A percentile compares a stretch with the other conserved stretches of the same genome.
Conservation (phyloP, 2,113 vertebrate species). For the Arvicanthis niloticus region DNA sequence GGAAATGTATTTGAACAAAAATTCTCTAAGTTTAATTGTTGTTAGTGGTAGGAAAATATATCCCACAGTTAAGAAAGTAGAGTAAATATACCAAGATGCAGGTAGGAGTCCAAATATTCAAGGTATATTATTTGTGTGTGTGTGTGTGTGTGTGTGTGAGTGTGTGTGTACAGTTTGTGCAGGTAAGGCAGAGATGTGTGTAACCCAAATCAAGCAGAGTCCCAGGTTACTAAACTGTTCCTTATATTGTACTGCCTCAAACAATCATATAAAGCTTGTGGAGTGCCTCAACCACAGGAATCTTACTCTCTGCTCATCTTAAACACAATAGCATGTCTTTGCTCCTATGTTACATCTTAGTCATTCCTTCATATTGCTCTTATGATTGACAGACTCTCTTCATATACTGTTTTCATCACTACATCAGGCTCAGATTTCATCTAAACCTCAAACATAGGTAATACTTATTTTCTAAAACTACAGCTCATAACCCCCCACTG, state of each 20-base stretch:
- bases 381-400: neutral
- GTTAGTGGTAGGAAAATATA: neutral
- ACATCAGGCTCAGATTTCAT: neutral
- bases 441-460: neutral
- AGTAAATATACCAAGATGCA: neutral
- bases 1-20: neutral
- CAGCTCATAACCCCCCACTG: neutral
- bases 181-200: neutral
- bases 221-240: neutral
- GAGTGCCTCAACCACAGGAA: neutral
- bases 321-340: neutral
- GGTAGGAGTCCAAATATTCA: too few species aligned
- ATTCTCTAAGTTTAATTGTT: neutral
- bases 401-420: neutral
- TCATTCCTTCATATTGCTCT: neutral
- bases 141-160: neutral
- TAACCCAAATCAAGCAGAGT: neutral
- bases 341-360: neutral
- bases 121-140: neutral
- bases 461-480: neutral
- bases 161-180: neutral
- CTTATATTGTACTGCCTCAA: neutral
- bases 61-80: neutral
- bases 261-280: neutral
- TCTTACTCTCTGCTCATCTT: neutral